Evolutionary conservation across 2,113 vertebrate species (phyloP).

Genomic region (Pleuronectes platessa): DNA sequence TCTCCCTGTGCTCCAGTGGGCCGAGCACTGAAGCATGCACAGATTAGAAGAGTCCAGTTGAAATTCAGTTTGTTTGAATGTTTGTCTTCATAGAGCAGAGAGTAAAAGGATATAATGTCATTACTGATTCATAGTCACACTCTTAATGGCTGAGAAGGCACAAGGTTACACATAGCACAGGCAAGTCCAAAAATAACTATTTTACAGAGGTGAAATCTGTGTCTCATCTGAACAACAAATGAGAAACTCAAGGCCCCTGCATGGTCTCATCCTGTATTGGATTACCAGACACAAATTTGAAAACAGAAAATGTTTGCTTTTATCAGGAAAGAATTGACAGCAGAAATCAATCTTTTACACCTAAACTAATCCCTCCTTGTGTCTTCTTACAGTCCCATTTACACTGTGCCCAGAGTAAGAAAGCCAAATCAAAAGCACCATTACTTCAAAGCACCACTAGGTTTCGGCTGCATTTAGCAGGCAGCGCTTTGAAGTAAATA

Average conservation of each 20-base stretch:
- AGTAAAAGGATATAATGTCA: constrained; percentile 79
- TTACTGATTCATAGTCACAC: constrained; percentile 81
- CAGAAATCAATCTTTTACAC: constrained; percentile 56
- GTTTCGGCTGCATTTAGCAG: constrained; percentile 56
- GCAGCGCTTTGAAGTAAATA: constrained; percentile 77
- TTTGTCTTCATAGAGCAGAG: constrained; percentile 60
- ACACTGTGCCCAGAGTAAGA: constrained; percentile 61
- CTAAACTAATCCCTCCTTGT: constrained; percentile 69
- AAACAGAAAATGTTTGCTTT: constrained; percentile 43
- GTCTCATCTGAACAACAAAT: constrained; percentile 45
- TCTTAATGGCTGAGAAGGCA: constrained; percentile 77
- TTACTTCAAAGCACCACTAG: constrained; percentile 74
- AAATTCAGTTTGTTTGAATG: constrained; percentile 62
- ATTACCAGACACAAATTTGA: constrained; percentile 62
- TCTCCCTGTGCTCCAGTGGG: constrained; percentile 63
- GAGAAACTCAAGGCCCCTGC: constrained; percentile 38
- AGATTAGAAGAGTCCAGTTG: constrained; percentile 58
- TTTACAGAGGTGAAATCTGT: constrained; percentile 41
- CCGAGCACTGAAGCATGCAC: constrained; percentile 62
- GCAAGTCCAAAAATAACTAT: constrained; percentile 44
- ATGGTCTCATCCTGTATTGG: constrained; percentile 55
- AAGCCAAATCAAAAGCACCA: constrained; percentile 70
- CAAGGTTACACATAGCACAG: constrained; percentile 71
- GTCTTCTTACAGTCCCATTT: constrained; percentile 74
- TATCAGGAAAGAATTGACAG: constrained; percentile 47